Evolutionary conservation across 2,113 vertebrate genomes (phyloP), one percentile per base, ranked within the genome.

Genomic region (Apus apus): DNA sequence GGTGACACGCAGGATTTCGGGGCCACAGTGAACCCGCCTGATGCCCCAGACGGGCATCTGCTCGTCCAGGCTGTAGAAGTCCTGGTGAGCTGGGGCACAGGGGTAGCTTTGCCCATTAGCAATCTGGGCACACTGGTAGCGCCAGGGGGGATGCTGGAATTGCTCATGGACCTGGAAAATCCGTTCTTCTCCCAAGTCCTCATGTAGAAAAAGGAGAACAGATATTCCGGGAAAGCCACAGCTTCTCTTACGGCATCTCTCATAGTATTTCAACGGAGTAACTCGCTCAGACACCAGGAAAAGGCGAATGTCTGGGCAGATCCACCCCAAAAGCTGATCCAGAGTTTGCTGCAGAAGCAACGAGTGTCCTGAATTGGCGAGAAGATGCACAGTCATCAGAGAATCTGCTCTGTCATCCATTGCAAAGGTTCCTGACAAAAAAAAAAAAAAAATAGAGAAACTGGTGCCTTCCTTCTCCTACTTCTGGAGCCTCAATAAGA

Each of bases 31-130:
- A 77, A 98, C 98, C 10, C 98, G 98, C 53, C 99, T 97, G 66
- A 99, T 96, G 5, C 98, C 99, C 99, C 99, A 99, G 82, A 99
- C 97, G 0, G 99, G 99, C 99, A 99, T 98, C 50, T 98, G 98
- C 10, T 93, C 94, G 2, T 99, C 99, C 96, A 99, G 96, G 46
- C 98, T 94, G 9, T 99, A 99, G 94, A 99, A 99, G 82, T 99
- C 98, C 90, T 98, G 98, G 16, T 95, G 97, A 88, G 97, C 97
- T 9, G 98, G 96, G 30, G 95, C 89, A 72, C 86, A 98, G 16
- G 89, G 97, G 27, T 90, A 84, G 32, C 96, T 89, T 30, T 86
- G 92, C 45, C 93, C 94, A 1, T 87, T 70, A 1, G 93, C 89
- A 14, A 94, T 96, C 94, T 98, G 98, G 0, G 97, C 97, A 36